Evolutionary conservation across 1,140 invertebrate genomes (phyloP).

Genomic region (Chionoecetes opilio): DNA sequence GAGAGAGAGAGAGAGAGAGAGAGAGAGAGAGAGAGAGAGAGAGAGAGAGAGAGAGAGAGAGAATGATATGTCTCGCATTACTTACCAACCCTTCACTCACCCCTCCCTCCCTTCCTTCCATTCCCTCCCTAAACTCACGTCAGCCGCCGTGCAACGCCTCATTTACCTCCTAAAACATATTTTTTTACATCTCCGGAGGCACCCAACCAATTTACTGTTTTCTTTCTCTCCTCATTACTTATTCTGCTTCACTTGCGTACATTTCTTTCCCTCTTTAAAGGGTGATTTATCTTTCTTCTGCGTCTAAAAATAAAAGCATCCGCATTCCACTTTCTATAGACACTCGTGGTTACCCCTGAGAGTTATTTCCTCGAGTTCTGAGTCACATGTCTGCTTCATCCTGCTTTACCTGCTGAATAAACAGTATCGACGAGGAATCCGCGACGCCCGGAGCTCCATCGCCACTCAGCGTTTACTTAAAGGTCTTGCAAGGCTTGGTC

Average conservation of each 20-base stretch:
- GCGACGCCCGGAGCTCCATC: neutral
- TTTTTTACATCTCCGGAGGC: neutral
- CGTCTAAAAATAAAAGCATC: neutral
- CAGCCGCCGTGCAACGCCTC: neutral
- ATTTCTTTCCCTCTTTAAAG: neutral
- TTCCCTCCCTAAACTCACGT: neutral
- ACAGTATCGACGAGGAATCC: neutral
- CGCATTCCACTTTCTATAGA: neutral
- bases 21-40: too few species aligned
- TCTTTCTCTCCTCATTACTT: neutral
- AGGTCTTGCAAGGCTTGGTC: neutral
- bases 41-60: neutral
- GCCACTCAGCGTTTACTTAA: constrained; percentile 36
- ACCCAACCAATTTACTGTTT: neutral
- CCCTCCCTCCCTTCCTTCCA: neutral
- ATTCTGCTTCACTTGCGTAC: neutral
- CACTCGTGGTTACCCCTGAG: neutral
- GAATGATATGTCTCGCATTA: neutral
- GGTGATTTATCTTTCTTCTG: neutral
- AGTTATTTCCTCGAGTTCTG: neutral
- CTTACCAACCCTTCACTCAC: neutral
- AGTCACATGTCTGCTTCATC: neutral
- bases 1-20: too few species aligned
- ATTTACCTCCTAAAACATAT: constrained; percentile 1
- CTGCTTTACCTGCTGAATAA: neutral